Evolutionary conservation across 2,113 vertebrate species (phyloP).

Genomic region (Equus quagga): DNA sequence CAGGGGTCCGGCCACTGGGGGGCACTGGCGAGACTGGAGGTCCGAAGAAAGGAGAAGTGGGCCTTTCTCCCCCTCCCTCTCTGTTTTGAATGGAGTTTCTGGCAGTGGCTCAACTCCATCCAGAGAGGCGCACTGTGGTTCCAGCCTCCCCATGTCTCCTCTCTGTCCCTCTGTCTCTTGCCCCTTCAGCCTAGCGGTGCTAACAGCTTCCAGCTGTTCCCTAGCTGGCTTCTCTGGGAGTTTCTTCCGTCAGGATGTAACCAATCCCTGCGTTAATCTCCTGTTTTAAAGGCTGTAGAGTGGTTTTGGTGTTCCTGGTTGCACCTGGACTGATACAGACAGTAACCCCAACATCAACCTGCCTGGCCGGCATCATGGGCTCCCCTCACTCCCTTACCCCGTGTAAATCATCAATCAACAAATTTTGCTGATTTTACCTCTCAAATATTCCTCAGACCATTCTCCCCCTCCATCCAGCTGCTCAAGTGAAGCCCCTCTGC

Average conservation of each 20-base stretch:
- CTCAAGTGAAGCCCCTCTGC: neutral
- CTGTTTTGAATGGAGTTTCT: neutral
- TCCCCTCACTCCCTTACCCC: neutral
- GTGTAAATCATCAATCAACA: neutral
- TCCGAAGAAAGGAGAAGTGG: neutral
- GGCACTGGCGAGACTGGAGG: neutral
- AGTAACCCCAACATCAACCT: neutral
- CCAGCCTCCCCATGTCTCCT: no score
- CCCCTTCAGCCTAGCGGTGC: no score
- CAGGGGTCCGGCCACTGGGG: neutral
- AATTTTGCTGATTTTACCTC: neutral
- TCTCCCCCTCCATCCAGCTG: neutral
- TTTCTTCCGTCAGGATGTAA: neutral
- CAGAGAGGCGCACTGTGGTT: neutral
- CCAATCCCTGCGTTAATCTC: neutral
- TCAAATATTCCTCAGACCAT: neutral
- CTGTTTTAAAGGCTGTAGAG: neutral
- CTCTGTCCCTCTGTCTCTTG: neutral
- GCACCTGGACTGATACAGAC: neutral
- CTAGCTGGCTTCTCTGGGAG: neutral
- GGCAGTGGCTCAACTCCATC: neutral
- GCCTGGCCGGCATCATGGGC: neutral
- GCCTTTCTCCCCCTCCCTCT: neutral
- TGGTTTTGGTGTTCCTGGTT: neutral
- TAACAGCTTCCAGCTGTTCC: neutral